Percentiles rank a stretch among this genome's conserved stretches.
These are phyloP conservation scores for human DNA, from an alignment of 2,113 vertebrate genomes.

Conservation along the genomic window DNA sequence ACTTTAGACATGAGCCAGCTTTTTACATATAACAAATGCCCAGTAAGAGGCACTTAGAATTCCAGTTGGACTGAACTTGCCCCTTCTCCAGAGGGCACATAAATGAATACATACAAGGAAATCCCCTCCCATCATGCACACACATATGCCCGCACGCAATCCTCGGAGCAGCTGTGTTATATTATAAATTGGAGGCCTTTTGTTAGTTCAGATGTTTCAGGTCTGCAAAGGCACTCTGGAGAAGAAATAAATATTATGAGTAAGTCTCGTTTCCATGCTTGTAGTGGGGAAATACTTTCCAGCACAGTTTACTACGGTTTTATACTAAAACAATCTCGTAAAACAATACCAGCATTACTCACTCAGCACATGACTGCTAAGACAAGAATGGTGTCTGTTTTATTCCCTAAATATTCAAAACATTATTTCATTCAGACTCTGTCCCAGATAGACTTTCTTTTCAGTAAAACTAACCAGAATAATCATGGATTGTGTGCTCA, in stretches of 20 bases:
- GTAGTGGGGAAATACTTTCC: conserved; percentile 70
- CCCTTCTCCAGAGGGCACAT: conserved; percentile 63
- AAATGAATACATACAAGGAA: conserved; percentile 64
- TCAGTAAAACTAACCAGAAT: conserved; percentile 19
- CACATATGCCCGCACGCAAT: rapidly evolving
- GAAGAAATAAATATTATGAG: conserved; percentile 73
- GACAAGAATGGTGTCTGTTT: conserved; percentile 61
- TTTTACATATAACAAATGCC: conserved; percentile 70
- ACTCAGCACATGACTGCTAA: conserved; percentile 61
- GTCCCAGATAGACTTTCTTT: conserved; percentile 59
- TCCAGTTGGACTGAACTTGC: conserved; percentile 15
- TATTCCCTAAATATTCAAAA: conserved; percentile 45
- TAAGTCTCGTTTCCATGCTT: conserved; percentile 62
- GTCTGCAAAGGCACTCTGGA: conserved; percentile 61
- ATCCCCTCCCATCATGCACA: conserved; percentile 30
- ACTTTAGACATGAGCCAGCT: conserved; percentile 59
- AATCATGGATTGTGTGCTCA: neutral
- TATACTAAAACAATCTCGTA: conserved; percentile 61
- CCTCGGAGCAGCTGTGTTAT: conserved; percentile 62
- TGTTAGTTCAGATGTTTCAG: conserved; percentile 65
- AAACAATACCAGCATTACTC: conserved; percentile 25
- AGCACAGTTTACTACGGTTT: conserved; percentile 55
- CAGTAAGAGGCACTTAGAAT: neutral
- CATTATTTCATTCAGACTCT: conserved; percentile 64
- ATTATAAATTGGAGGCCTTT: conserved; percentile 64